These are phyloP conservation scores for Neopipo cinnamomea DNA, from an alignment of 2,113 vertebrate genomes.

Conservation along the genomic window DNA sequence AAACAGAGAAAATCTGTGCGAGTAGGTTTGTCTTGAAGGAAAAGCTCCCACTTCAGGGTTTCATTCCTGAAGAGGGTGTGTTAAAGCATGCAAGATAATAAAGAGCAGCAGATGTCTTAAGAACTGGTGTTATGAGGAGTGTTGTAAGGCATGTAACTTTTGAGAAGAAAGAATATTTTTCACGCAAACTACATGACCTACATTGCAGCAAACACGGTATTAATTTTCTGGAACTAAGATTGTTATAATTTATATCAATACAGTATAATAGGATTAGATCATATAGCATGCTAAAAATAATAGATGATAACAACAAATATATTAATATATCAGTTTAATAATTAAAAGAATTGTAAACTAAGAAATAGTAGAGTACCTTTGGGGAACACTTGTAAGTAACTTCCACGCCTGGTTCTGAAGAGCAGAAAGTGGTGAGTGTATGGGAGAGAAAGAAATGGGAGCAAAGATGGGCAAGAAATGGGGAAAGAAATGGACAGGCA, in stretches of 20 bases:
- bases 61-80: slow-evolving; percentile 59
- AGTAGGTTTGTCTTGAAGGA: background rate
- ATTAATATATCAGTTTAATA: background rate
- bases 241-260: background rate
- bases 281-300: background rate
- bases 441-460: background rate
- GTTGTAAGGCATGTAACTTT: background rate
- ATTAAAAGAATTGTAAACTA: background rate
- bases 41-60: background rate
- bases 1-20: background rate
- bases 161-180: background rate
- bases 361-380: background rate
- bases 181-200: background rate
- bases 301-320: background rate
- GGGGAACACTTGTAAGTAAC: background rate
- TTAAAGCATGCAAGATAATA: slow-evolving; percentile 31
- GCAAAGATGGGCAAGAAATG: background rate
- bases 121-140: slow-evolving; percentile 2
- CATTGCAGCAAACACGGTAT: rapidly evolving
- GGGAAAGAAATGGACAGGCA: background rate
- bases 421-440: background rate
- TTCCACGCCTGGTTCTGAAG: background rate
- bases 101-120: slow-evolving; percentile 41
- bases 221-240: background rate
- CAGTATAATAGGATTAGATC: background rate